A percentile compares a stretch with the other conserved stretches of the same genome.
These are phyloP conservation scores for Choloepus hoffmanni DNA, from an alignment of 2,113 vertebrate species.

Conservation along the genomic window DNA sequence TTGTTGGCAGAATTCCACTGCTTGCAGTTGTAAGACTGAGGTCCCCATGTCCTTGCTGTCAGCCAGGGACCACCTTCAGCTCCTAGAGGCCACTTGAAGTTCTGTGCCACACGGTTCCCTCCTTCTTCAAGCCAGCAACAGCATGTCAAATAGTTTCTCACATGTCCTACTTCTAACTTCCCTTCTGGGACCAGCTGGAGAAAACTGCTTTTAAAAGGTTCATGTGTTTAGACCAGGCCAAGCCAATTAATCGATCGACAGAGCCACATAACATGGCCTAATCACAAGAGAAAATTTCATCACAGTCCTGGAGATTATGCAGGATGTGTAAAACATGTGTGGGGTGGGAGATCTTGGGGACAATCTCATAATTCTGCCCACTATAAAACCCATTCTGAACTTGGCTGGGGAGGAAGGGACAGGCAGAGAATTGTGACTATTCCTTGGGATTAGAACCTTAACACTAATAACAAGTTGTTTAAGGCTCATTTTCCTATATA, in stretches of 20 bases:
- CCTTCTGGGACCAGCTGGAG: background rate
- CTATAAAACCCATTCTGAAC: background rate
- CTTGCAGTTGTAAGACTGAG: background rate
- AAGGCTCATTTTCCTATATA: background rate
- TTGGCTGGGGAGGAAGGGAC: too few relatives aligned
- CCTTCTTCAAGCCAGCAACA: background rate
- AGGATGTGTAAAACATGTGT: background rate
- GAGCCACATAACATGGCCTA: background rate
- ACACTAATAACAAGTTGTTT: background rate
- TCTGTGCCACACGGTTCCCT: background rate
- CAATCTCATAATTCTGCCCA: background rate
- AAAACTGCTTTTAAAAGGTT: background rate
- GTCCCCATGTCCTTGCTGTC: background rate
- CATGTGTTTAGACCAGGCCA: background rate
- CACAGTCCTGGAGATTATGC: background rate
- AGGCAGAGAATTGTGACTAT: background rate
- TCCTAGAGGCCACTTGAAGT: background rate
- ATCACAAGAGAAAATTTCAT: background rate
- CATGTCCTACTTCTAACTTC: background rate
- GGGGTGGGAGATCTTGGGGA: background rate
- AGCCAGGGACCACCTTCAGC: background rate
- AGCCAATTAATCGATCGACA: background rate
- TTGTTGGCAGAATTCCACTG: background rate
- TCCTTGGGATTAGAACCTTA: background rate
- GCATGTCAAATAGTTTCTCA: background rate